Percentiles rank a stretch among this genome's conserved stretches.
Evolutionary conservation across 1,140 invertebrate species (phyloP).

Genomic region (Pectinophora gossypiella): DNA sequence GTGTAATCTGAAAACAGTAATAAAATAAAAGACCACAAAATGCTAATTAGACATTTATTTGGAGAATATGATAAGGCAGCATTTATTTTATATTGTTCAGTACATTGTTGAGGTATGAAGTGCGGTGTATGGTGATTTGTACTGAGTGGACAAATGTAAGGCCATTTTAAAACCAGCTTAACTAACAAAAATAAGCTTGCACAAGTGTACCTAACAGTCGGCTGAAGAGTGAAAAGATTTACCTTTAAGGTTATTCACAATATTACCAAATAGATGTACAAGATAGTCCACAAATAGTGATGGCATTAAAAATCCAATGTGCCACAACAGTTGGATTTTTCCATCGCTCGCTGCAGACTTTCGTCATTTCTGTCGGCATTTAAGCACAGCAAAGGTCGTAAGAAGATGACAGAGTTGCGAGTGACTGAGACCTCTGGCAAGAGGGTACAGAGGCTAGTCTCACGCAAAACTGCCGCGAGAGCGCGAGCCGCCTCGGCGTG

Average conservation of each 20-base stretch:
- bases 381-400: slow-evolving; percentile 24
- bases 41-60: too few species aligned
- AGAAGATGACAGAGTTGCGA: slow-evolving; percentile 41
- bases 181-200: too few species aligned
- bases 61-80: too few species aligned
- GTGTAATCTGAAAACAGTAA: too few species aligned
- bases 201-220: too few species aligned
- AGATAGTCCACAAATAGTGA: slow-evolving; percentile 66
- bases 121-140: too few species aligned
- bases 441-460: slow-evolving; percentile 49
- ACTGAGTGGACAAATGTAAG: too few species aligned
- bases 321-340: slow-evolving; percentile 59
- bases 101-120: too few species aligned
- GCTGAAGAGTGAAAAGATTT: neutral
- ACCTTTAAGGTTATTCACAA: slow-evolving; percentile 14
- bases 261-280: slow-evolving; percentile 29
- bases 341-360: slow-evolving; percentile 63
- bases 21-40: too few species aligned
- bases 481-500: neutral
- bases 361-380: slow-evolving; percentile 26
- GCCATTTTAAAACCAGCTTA: too few species aligned
- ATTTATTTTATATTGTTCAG: too few species aligned
- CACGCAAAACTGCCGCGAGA: slow-evolving; percentile 35
- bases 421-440: slow-evolving; percentile 40
- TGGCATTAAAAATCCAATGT: slow-evolving; percentile 63